Evolutionary conservation across 2,113 vertebrate genomes (phyloP), one percentile per base, ranked within the genome.

Genomic region (Xiphorhynchus elegans): DNA sequence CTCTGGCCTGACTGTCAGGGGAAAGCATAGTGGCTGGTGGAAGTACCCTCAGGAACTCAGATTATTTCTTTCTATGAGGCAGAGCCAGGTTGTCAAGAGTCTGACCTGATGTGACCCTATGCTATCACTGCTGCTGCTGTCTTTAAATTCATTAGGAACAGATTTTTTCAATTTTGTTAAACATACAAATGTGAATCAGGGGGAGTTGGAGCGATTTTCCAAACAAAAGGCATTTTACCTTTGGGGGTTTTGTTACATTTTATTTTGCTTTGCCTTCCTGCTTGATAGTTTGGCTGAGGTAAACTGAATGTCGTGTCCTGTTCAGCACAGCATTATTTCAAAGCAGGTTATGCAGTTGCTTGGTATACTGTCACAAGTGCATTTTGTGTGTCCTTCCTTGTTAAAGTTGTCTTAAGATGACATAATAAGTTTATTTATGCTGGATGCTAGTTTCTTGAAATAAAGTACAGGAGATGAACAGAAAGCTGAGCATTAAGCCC

Each of bases 181-280:
- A 59, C 4, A 7, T 49, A 6, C 2, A 21, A 29, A 5, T 81
- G 7, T 93, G 73, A 66, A 62, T 77, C 47, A 19, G 19, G 8
- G 5, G 23, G 2, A 19, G 13, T 18, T 74, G 20, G 29, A 79
- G 18, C 10, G 84, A 11, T 78, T 87, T 82, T 80, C 25, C 18
- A 64, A 58, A 60, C 15, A 31, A 33, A 67, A 16, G 17, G 16
- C 28, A 8, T 40, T 13, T 69, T 90, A 50, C 17, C 46, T 77
- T 86, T 58, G 18, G 7, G 8, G 20, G 0, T 9, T 62, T 74
- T 70, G 29, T 47, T 76, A 24, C 17, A 24, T 95, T 66, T 47
- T 88, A 70, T 23, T 80, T 88, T 80, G 21, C 20, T 93, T 91
- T 94, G 11, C 15, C 31, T 87, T 74, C 17, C 35, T 81, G 39